These are phyloP conservation scores for Xestia ashworthii DNA, from an alignment of 2,888 invertebrate genomes.

Conservation along the genomic window DNA sequence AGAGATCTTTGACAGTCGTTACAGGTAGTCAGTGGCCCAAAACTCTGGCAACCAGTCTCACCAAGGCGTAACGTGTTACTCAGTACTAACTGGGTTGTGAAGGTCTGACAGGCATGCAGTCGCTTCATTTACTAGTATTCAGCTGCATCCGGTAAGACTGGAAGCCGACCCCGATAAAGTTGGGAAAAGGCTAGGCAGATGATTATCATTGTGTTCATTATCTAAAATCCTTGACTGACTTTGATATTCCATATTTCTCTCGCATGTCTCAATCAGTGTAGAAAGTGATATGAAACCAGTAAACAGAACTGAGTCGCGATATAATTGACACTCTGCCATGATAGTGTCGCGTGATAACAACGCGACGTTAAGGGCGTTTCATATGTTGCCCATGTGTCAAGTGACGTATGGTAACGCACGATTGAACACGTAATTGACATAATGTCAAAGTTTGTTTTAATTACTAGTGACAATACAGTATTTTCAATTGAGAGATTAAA, in stretches of 20 bases:
- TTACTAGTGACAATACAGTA: background rate
- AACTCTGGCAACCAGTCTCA: too few relatives aligned
- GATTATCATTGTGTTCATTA: background rate
- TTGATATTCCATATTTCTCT: conserved; percentile 1
- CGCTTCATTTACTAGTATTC: too few relatives aligned
- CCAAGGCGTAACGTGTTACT: too few relatives aligned
- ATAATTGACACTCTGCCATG: conserved; percentile 49
- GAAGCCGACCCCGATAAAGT: too few relatives aligned
- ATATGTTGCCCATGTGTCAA: conserved; percentile 1
- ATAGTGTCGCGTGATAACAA: conserved; percentile 37
- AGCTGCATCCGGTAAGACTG: too few relatives aligned
- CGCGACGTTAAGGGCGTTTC: conserved; percentile 13
- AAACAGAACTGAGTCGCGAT: conserved; percentile 34
- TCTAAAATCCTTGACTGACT: conserved; percentile 33
- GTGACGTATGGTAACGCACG: conserved; percentile 34
- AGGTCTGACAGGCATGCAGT: too few relatives aligned
- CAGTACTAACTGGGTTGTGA: too few relatives aligned
- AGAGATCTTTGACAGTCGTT: too few relatives aligned
- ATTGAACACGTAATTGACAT: conserved; percentile 31
- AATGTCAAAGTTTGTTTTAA: background rate
- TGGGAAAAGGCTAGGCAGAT: too few relatives aligned
- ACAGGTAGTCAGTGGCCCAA: too few relatives aligned
- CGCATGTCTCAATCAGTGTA: conserved; percentile 28
- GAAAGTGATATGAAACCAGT: conserved; percentile 48
- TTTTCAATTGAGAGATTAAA: background rate